A percentile compares a stretch with the other conserved stretches of the same genome.
phyloP scores from a whole-genome alignment of 2,888 invertebrate genomes.

The Epirrhoe tristata region DNA sequence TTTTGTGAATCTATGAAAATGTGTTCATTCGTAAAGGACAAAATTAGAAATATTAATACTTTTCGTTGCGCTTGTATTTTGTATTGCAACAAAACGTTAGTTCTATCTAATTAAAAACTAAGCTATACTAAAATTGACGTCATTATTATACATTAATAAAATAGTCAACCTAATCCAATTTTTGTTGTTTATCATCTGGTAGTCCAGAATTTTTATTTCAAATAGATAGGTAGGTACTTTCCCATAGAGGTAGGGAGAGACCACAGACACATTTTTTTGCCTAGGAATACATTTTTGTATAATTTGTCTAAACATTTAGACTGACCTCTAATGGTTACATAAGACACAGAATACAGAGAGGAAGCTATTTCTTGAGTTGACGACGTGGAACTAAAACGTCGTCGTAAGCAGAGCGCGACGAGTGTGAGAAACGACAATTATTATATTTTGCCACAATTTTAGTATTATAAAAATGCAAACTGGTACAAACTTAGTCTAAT shows the following conservation, averaged over 20 bases:
- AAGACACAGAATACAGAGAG: too few species aligned
- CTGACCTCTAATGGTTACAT: background rate
- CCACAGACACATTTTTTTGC: background rate
- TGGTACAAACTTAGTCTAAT: background rate
- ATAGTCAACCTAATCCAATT: too few species aligned
- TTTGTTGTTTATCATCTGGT: too few species aligned
- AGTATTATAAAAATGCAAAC: background rate
- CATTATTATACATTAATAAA: background rate
- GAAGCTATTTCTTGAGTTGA: background rate
- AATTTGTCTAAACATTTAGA: background rate
- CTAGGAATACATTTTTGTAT: background rate
- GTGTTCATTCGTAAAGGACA: too few species aligned
- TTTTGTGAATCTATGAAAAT: too few species aligned
- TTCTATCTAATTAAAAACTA: background rate
- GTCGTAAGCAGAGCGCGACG: slow-evolving; percentile 6
- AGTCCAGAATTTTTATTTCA: too few species aligned
- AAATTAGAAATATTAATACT: too few species aligned
- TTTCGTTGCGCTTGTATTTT: too few species aligned
- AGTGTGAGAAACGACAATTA: slow-evolving; percentile 2
- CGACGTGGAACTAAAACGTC: background rate
- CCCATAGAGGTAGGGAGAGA: too few species aligned
- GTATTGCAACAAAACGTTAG: background rate
- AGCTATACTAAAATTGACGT: background rate
- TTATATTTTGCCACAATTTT: background rate
- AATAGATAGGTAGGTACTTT: too few species aligned